Evolutionary conservation across 1,140 invertebrate genomes (phyloP).

Genomic region (Megathymus violae): DNA sequence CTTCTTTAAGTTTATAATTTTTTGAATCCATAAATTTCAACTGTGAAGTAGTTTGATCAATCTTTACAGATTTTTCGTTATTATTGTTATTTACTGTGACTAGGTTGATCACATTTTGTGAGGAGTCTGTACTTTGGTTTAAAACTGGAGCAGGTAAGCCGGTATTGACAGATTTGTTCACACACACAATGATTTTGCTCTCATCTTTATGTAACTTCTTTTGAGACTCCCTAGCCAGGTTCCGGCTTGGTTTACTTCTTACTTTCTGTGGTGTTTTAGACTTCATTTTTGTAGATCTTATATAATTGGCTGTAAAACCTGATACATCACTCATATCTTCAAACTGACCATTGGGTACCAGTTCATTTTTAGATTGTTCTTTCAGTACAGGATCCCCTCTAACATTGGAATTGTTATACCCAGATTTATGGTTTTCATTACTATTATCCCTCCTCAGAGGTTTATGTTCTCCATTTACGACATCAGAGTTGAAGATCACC

Average conservation of each 20-base stretch:
- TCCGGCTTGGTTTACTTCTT: slow-evolving; percentile 55
- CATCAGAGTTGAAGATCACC: slow-evolving; percentile 50
- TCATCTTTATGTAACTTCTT: slow-evolving; percentile 43
- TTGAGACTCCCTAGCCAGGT: slow-evolving; percentile 56
- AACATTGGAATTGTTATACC: slow-evolving; percentile 36
- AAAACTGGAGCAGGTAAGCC: slow-evolving; percentile 39
- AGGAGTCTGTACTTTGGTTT: slow-evolving; percentile 70
- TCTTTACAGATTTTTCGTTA: slow-evolving; percentile 48
- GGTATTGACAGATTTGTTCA: slow-evolving; percentile 66
- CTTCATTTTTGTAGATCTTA: slow-evolving; percentile 71
- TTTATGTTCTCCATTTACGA: slow-evolving; percentile 45
- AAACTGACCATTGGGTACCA: slow-evolving; percentile 60
- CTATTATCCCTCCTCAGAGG: slow-evolving; percentile 21
- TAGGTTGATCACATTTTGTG: slow-evolving; percentile 69
- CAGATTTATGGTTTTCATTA: slow-evolving; percentile 39
- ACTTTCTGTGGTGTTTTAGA: slow-evolving; percentile 63
- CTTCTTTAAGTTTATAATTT: slow-evolving; percentile 42
- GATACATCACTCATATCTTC: slow-evolving; percentile 78
- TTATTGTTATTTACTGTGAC: slow-evolving; percentile 57
- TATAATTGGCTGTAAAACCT: slow-evolving; percentile 77
- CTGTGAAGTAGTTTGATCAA: slow-evolving; percentile 62
- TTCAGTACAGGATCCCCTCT: slow-evolving; percentile 41
- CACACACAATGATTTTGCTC: slow-evolving; percentile 58
- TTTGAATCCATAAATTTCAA: slow-evolving; percentile 62
- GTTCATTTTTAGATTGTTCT: slow-evolving; percentile 47